Conservation (phyloP, 2,113 vertebrate species). For the Columba livia region DNA sequence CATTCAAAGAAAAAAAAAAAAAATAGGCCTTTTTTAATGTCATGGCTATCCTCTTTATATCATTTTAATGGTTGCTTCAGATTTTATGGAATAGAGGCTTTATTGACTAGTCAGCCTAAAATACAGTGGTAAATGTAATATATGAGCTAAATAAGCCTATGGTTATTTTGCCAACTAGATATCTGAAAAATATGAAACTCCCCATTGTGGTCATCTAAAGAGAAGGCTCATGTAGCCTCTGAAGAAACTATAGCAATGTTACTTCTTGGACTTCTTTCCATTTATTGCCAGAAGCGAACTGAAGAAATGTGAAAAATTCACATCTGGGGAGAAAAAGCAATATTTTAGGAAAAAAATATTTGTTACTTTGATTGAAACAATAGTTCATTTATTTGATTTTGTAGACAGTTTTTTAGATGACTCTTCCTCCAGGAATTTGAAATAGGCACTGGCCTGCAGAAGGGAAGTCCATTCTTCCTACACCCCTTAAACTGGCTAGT, state of each 20-base stretch:
- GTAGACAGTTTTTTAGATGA: background rate
- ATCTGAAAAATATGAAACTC: background rate
- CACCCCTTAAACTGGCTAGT: background rate
- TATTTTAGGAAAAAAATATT: background rate
- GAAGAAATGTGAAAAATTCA: background rate
- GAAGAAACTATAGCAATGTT: background rate
- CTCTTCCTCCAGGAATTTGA: background rate
- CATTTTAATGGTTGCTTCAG: slow-evolving; percentile 27
- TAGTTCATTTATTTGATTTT: background rate
- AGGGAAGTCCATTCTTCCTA: background rate
- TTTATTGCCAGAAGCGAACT: background rate
- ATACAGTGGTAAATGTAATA: slow-evolving; percentile 34
- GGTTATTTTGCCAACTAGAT: slow-evolving; percentile 8
- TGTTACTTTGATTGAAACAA: background rate
- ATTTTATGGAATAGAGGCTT: slow-evolving; percentile 18
- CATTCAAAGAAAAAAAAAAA: background rate
- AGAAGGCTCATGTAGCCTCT: background rate
- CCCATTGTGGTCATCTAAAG: background rate
- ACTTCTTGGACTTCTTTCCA: background rate
- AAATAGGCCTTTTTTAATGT: background rate
- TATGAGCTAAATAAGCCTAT: slow-evolving; percentile 25
- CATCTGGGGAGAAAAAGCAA: background rate
- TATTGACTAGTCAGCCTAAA: slow-evolving; percentile 40
- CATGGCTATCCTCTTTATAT: slow-evolving; percentile 11
- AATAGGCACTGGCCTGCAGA: background rate